Conservation (phyloP, 2,797 vertebrate genomes). For the Malacoraja senta region DNA sequence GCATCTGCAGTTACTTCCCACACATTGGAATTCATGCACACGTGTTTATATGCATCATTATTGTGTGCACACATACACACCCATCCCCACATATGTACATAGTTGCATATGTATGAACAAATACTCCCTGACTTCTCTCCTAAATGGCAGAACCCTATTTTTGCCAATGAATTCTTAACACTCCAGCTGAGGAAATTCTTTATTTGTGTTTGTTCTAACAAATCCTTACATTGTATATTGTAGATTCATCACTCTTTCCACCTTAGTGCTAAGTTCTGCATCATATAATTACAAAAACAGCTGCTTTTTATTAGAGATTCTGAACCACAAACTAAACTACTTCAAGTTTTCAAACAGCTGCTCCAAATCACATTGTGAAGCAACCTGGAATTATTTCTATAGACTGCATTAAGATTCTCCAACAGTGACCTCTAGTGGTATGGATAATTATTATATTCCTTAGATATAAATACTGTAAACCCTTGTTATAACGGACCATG, state of each 20-base stretch:
- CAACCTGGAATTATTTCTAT: background rate
- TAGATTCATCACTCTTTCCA: background rate
- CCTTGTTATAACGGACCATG: no score
- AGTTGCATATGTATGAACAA: no score
- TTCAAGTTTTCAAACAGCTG: conserved; percentile 22
- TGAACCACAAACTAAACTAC: background rate
- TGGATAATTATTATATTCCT: background rate
- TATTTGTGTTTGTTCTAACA: background rate
- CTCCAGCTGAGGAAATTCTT: background rate
- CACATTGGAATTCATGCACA: no score
- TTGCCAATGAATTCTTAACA: no score
- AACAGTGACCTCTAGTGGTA: conserved; percentile 23
- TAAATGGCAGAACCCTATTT: no score
- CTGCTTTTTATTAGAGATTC: background rate
- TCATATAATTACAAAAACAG: background rate
- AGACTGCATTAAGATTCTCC: background rate
- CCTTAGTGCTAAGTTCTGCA: background rate
- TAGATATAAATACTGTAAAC: background rate
- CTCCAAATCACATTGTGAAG: background rate
- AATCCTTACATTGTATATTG: background rate
- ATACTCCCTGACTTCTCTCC: no score
- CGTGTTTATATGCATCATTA: no score
- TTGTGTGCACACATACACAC: no score
- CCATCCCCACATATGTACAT: no score
- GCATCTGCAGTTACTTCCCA: no score